phyloP scores from a whole-genome alignment of 2,113 vertebrate genomes.

The Solenodon paradoxus region DNA sequence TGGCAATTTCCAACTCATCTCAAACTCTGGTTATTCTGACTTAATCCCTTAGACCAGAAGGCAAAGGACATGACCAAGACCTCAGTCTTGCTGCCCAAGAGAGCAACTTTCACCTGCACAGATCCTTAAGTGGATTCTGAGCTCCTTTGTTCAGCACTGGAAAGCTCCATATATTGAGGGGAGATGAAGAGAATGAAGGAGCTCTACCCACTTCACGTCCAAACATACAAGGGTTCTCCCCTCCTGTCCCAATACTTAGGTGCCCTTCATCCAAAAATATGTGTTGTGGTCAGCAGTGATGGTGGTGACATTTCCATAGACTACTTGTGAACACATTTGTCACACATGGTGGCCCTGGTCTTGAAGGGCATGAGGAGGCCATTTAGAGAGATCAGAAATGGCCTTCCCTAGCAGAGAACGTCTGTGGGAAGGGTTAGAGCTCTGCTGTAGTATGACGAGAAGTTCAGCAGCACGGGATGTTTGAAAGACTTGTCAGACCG shows the following conservation, averaged over 20 bases:
- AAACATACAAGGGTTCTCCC: background rate
- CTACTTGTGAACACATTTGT: background rate
- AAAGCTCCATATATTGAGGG: background rate
- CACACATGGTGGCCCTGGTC: background rate
- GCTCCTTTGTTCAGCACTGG: background rate
- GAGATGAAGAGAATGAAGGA: background rate
- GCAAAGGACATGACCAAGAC: background rate
- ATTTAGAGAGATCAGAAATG: background rate
- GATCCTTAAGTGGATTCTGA: background rate
- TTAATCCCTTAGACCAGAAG: background rate
- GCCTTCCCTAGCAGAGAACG: background rate
- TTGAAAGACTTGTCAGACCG: rapidly evolving
- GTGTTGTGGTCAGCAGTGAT: background rate
- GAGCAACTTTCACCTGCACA: background rate
- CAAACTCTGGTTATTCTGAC: background rate
- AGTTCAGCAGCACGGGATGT: background rate
- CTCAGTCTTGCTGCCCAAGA: background rate
- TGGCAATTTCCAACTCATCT: background rate
- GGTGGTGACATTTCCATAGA: background rate
- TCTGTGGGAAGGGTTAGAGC: background rate
- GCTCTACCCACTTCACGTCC: background rate
- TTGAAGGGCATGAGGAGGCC: background rate
- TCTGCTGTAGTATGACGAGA: background rate
- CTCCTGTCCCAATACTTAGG: background rate
- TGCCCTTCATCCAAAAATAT: background rate